phyloP scores from a whole-genome alignment of 2,797 vertebrate species.

The Momotus momota region DNA sequence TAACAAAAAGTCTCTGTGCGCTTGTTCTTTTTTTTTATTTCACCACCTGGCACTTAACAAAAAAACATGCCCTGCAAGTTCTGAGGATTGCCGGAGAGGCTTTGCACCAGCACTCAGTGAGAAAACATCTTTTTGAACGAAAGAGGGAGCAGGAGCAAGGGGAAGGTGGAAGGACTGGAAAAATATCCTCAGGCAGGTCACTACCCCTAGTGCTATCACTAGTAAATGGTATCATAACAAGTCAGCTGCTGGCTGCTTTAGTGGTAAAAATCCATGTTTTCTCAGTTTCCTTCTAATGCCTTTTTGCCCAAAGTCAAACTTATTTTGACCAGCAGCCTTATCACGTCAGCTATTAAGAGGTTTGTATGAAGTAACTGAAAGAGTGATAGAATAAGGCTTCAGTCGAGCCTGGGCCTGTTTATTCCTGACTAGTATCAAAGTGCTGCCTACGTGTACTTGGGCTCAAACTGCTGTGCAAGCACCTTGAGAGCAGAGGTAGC shows the following conservation, averaged over 20 bases:
- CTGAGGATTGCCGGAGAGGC: not conserved
- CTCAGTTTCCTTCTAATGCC: not conserved
- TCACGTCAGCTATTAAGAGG: not conserved
- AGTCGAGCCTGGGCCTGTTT: not conserved
- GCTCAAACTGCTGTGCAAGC: not conserved
- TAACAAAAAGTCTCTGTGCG: constrained; percentile 66
- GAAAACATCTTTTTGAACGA: not conserved
- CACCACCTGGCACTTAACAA: constrained; percentile 56
- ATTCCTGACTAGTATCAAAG: not conserved
- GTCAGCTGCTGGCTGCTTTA: not conserved
- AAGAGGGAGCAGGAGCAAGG: not conserved
- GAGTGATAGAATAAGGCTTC: not conserved
- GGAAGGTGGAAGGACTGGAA: not conserved
- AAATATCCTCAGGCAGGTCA: not conserved
- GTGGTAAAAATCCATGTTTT: not conserved
- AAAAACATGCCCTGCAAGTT: constrained; percentile 43
- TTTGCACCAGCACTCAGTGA: not conserved
- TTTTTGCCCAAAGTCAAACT: not conserved
- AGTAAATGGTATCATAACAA: not conserved
- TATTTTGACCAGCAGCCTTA: not conserved
- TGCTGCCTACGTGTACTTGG: rapidly evolving
- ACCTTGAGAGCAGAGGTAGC: not conserved
- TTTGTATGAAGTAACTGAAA: not conserved
- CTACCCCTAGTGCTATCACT: not conserved
- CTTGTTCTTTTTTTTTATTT: constrained; percentile 67